Conservation (phyloP, 2,888 invertebrate genomes). For the Slavum lentiscoides region DNA sequence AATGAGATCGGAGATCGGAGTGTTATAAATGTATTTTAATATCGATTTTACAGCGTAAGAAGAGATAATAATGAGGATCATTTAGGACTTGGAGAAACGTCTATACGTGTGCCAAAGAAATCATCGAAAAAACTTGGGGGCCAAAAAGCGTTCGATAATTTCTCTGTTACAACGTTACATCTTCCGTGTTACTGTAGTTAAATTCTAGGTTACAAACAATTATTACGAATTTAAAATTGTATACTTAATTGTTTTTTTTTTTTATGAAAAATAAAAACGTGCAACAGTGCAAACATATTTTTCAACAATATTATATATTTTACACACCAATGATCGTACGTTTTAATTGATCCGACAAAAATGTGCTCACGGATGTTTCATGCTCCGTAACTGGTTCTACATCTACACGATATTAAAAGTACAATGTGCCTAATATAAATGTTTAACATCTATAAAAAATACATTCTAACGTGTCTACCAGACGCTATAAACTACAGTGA, state of each 20-base stretch:
- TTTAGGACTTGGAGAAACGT: too few relatives aligned
- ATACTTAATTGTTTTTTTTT: too few relatives aligned
- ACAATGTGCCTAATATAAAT: not conserved
- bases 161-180: not conserved
- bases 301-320: not conserved
- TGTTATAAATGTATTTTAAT: too few relatives aligned
- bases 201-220: not conserved
- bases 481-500: not conserved
- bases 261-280: not conserved
- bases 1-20: too few relatives aligned
- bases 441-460: not conserved
- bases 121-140: too few relatives aligned
- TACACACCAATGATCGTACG: not conserved
- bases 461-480: not conserved
- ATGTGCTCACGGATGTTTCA: not conserved
- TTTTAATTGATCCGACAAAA: not conserved
- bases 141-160: too few relatives aligned
- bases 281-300: not conserved
- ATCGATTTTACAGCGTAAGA: too few relatives aligned
- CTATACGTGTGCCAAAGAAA: too few relatives aligned
- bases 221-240: not conserved
- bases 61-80: too few relatives aligned
- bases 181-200: not conserved
- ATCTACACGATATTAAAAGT: slow-evolving; percentile 52
- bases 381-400: slow-evolving; percentile 11